Evolutionary conservation across 2,888 invertebrate genomes (phyloP).

Genomic region (Vanessa cardui): DNA sequence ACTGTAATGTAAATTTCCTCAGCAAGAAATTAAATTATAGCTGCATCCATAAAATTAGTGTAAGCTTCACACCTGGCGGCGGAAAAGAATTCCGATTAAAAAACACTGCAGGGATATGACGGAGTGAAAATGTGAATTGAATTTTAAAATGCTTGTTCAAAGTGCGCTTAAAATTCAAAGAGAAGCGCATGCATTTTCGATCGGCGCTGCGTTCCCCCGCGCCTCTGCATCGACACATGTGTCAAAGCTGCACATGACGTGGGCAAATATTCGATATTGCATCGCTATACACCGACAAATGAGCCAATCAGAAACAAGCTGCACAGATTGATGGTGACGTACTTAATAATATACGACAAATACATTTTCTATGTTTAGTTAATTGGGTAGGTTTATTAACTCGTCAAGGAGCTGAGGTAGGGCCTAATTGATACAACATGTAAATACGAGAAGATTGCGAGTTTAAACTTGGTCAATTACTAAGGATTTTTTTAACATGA

Average conservation of each 20-base stretch:
- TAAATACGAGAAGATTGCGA: too few species aligned
- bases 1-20: too few species aligned
- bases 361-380: not conserved
- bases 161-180: conserved; percentile 16
- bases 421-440: not conserved
- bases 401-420: not conserved
- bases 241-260: conserved; percentile 12
- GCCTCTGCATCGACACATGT: conserved; percentile 8
- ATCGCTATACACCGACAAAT: conserved; percentile 5
- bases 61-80: not conserved
- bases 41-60: too few species aligned
- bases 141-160: conserved; percentile 22
- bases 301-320: conserved; percentile 11
- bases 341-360: not conserved
- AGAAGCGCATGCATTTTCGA: conserved; percentile 4
- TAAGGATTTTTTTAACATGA: too few species aligned
- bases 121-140: conserved; percentile 19
- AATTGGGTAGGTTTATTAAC: too few species aligned
- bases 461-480: too few species aligned
- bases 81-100: not conserved
- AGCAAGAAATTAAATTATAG: too few species aligned
- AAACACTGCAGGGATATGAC: conserved; percentile 16
- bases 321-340: not conserved
- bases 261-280: conserved; percentile 20
- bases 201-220: not conserved